phyloP scores from a whole-genome alignment of 2,888 invertebrate species.

The Boloria euphrosyne region DNA sequence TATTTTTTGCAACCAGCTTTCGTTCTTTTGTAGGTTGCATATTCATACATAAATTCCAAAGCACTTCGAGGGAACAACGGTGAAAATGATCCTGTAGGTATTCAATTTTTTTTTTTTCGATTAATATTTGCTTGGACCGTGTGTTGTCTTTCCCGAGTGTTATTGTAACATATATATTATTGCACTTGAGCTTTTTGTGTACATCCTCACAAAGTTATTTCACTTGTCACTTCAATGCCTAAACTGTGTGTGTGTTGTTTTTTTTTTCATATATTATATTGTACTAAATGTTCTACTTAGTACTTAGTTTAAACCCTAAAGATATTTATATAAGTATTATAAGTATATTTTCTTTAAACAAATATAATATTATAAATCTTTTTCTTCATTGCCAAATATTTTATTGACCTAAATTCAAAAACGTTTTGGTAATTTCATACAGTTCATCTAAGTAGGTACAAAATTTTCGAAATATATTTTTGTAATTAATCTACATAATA shows the following conservation, averaged over 20 bases:
- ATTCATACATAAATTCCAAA: slow-evolving; percentile 80
- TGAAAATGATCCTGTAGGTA: slow-evolving; percentile 89
- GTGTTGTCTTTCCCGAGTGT: slow-evolving; percentile 3
- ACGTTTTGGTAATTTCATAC: too few relatives aligned
- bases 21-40: slow-evolving; percentile 85
- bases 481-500: neutral
- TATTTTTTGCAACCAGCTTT: slow-evolving; percentile 79
- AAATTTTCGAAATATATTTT: neutral
- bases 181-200: slow-evolving; percentile 19
- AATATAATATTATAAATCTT: too few relatives aligned
- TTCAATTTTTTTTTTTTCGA: slow-evolving; percentile 55
- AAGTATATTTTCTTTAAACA: too few relatives aligned
- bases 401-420: too few relatives aligned
- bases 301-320: too few relatives aligned
- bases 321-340: too few relatives aligned
- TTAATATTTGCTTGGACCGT: slow-evolving; percentile 23
- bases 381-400: too few relatives aligned
- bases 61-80: slow-evolving; percentile 72
- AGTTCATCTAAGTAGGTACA: too few relatives aligned
- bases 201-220: slow-evolving; percentile 5
- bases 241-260: too few relatives aligned
- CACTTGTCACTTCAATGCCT: too few relatives aligned
- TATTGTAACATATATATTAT: neutral
- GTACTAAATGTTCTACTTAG: too few relatives aligned
- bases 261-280: too few relatives aligned